A percentile compares a stretch with the other conserved stretches of the same genome.
These are phyloP conservation scores for Melangyna quadrimaculata DNA, from an alignment of 2,888 invertebrate genomes.

Conservation along the genomic window DNA sequence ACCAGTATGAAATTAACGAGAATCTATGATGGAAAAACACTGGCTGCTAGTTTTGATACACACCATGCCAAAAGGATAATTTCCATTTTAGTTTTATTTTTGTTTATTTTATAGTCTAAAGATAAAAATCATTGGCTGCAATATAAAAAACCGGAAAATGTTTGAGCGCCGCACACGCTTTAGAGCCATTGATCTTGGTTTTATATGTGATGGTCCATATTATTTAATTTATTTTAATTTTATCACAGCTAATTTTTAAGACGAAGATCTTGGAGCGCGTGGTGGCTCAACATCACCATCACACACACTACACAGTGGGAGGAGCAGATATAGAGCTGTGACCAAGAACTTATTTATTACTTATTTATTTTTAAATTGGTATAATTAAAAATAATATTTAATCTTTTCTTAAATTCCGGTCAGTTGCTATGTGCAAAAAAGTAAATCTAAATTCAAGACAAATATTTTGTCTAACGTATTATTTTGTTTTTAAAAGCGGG, in stretches of 20 bases:
- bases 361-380: too few species aligned
- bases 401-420: too few species aligned
- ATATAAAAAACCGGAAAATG: conserved; percentile 36
- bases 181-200: conserved; percentile 36
- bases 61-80: conserved; percentile 27
- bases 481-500: too few species aligned
- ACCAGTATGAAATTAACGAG: conserved; percentile 34
- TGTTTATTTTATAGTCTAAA: neutral
- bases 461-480: too few species aligned
- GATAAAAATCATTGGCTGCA: conserved; percentile 6
- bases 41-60: neutral
- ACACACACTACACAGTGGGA: neutral
- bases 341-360: too few species aligned
- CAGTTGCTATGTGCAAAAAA: too few species aligned
- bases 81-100: conserved; percentile 13
- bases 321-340: neutral
- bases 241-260: neutral
- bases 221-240: conserved; percentile 2
- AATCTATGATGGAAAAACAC: conserved; percentile 43
- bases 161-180: neutral
- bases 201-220: conserved; percentile 39
- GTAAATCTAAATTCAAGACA: too few species aligned
- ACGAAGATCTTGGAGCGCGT: conserved; percentile 4
- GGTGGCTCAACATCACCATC: neutral
- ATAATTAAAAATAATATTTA: too few species aligned